Evolutionary conservation across 2,888 invertebrate species (phyloP).

Genomic region (Branchinecta sandiegonensis): DNA sequence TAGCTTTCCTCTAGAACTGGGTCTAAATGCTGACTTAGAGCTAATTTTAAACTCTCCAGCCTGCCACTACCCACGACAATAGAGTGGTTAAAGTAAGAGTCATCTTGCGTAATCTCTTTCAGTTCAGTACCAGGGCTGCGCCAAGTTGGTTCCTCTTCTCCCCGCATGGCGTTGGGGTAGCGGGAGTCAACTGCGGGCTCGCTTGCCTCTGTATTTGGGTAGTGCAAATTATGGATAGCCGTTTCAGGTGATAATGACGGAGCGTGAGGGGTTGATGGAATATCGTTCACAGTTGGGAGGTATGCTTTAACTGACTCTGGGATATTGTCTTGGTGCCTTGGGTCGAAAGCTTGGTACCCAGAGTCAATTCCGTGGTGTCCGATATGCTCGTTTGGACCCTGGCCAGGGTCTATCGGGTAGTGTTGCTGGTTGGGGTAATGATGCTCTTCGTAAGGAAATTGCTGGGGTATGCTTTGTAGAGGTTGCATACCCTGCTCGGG

Average conservation of each 20-base stretch:
- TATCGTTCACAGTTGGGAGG: neutral
- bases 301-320: neutral
- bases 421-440: no score
- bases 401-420: no score
- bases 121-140: neutral
- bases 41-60: neutral
- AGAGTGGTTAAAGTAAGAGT: neutral
- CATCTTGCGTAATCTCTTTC: neutral
- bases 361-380: no score
- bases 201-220: neutral
- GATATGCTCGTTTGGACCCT: no score
- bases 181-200: neutral
- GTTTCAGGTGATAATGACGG: neutral
- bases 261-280: neutral
- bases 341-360: no score
- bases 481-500: no score
- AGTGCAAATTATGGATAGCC: neutral
- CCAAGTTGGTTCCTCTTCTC: neutral
- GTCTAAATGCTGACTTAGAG: neutral
- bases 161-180: constrained; percentile 1
- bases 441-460: no score
- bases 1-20: neutral
- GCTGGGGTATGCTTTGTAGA: no score
- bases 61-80: constrained; percentile 7
- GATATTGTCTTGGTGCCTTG: neutral